Evolutionary conservation across 2,113 vertebrate genomes (phyloP).

Genomic region (Noctilio leporinus): DNA sequence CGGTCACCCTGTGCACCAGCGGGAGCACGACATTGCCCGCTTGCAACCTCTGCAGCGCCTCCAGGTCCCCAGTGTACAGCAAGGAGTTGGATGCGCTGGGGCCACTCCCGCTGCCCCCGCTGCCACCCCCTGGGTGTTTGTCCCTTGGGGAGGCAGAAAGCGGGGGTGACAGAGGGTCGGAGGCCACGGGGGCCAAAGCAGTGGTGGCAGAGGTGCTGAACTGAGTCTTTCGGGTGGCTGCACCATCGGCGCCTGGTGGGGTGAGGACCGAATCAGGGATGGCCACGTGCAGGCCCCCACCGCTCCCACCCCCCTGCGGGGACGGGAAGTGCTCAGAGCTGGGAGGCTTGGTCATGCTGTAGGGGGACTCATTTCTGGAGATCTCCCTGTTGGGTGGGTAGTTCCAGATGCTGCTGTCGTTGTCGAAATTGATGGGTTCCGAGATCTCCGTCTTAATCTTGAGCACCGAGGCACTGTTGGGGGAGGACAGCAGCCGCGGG

Average conservation of each 20-base stretch:
- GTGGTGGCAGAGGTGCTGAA: conserved; percentile 85
- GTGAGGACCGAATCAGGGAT: conserved; percentile 98
- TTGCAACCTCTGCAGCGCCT: conserved; percentile 96
- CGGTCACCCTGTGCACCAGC: conserved; percentile 94
- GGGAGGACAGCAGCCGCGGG: conserved; percentile 88
- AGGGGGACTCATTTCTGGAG: conserved; percentile 96
- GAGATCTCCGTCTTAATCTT: conserved; percentile 99
- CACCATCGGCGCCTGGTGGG: conserved; percentile 91
- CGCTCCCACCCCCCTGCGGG: conserved; percentile 83
- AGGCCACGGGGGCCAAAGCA: conserved; percentile 87
- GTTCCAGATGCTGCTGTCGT: conserved; percentile 99
- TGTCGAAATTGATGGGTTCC: conserved; percentile 99
- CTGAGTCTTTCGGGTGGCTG: conserved; percentile 88
- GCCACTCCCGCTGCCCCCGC: conserved; percentile 67
- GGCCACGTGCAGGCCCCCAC: conserved; percentile 88
- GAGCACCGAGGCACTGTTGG: conserved; percentile 91
- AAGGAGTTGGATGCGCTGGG: conserved; percentile 88
- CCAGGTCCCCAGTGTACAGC: conserved; percentile 95
- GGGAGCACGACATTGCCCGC: conserved; percentile 96
- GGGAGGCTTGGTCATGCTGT: conserved; percentile 98
- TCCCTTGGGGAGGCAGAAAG: conserved; percentile 97
- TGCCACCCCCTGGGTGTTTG: conserved; percentile 89
- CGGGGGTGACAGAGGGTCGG: conserved; percentile 95
- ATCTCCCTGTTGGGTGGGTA: conserved; percentile 99
- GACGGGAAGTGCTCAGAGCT: conserved; percentile 92